Conservation (phyloP, 2,888 invertebrate genomes). For the Amblyteles armatorius region DNA sequence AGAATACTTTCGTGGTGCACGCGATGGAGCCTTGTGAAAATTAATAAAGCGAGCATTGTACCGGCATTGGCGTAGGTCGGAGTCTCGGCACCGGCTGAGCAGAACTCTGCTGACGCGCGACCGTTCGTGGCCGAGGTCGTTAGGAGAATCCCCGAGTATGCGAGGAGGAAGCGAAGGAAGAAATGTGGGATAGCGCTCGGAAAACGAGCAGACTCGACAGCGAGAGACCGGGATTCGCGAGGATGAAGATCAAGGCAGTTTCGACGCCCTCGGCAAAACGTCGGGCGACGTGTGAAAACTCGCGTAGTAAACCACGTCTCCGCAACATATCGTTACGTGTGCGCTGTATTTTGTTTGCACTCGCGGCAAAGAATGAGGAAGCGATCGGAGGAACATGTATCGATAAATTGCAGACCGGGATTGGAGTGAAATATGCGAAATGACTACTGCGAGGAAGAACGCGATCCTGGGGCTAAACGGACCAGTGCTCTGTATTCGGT, state of each 20-base stretch:
- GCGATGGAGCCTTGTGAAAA: not conserved
- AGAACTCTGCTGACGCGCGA: not conserved
- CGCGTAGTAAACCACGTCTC: conserved; percentile 8
- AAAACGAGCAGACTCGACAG: conserved; percentile 2
- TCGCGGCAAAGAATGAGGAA: not conserved
- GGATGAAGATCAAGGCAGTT: conserved; percentile 56
- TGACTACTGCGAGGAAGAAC: too few relatives aligned
- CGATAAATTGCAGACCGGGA: conserved; percentile 50
- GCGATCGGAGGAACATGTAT: not conserved
- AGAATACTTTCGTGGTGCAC: too few relatives aligned
- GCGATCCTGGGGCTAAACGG: too few relatives aligned
- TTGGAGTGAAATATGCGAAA: conserved; percentile 18
- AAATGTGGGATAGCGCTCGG: conserved; percentile 7
- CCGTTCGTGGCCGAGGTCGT: conserved; percentile 13
- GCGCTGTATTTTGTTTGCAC: conserved; percentile 3
- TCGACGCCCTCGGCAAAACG: conserved; percentile 41
- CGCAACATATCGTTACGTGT: conserved; percentile 30
- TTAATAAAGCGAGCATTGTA: conserved; percentile 7
- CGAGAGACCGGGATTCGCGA: conserved; percentile 34
- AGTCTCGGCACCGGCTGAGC: not conserved
- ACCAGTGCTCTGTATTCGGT: not conserved
- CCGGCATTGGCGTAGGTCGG: conserved; percentile 5
- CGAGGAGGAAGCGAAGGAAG: not conserved
- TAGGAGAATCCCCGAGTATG: not conserved
- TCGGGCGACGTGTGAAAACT: conserved; percentile 51